Base-by-base conservation (phyloP, 2,113 vertebrate species). In the Scartelaos histophorus region DNA sequence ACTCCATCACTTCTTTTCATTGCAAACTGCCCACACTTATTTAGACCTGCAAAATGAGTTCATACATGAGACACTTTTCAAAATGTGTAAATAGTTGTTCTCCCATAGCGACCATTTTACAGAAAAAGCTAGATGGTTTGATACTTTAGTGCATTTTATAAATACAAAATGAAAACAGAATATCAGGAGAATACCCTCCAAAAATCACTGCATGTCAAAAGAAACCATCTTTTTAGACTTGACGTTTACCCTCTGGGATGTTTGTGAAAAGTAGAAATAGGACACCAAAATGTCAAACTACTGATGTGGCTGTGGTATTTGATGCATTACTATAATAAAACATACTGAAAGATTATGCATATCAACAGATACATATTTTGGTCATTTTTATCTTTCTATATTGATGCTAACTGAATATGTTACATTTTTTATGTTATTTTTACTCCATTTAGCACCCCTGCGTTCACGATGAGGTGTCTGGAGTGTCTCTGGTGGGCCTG, bases 401-500 rank as follows among this genome's bases (percentile, higher is more conserved):
- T 60, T 16, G 4, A 24, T 65, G 15, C 45, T 53, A 54, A 71
- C 17, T 47, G n/a, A 13, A 0, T 25, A 5, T 19, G 53, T 46
- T 61, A 71, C 29, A 13, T 43, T 64, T 45, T 29, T 29, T 29
- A 29, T 29, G 51, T 35, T 64, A 22, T 69, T 15, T 51, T 21
- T 43, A 38, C 29, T 7, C n/a, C n/a, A 46, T 75, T 7, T 74
- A 99, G 98, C 95, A 95, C 24, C 97, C 95, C 0, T 96, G 94
- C 88, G 96, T 99, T 51, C 95, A 97, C 0, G 96, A 98, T 75
- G 96, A 98, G 83, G 95, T 94, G 46, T 95, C 96, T 6, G 96
- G 95, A 19, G 53, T 97, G 60, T 95, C 95, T 12, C 89, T 98
- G 38, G 88, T 87, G 46, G 97, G 98, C 76, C 94, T 94, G 69